Evolutionary conservation across 2,888 invertebrate species (phyloP), one percentile per base, ranked within the genome.

Genomic region (Ptilodon capucinus): DNA sequence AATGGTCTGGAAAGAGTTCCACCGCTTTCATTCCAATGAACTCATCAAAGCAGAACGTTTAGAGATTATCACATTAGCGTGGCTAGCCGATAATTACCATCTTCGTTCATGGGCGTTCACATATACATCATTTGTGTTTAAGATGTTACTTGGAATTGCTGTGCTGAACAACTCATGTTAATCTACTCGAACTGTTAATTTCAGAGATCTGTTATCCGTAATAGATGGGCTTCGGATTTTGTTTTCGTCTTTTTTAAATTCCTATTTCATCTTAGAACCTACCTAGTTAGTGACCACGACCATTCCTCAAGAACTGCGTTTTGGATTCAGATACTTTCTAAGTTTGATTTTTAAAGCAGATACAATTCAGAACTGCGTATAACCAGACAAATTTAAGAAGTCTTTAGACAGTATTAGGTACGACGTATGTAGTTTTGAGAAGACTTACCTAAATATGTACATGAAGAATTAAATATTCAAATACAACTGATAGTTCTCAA

Each of bases 91-190:
- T 89, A 89, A 89, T 89, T 88, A 88, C 80, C 73, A 60, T 74
- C 68, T 72, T 71, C 78, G 71, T 76, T 71, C 61, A 82, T 81
- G 87, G 90, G 89, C 90, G 89, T 87, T 80, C 81, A 71, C 83
- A 71, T 76, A 86, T 85, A 77, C 80, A 87, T 88, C 87, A 86
- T 85, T 84, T 82, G 80, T 84, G 86, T 85, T 78, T 86, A 86
- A 89, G 88, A 90, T 81, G 86, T 88, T 84, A 86, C 78, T 73
- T 64, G 58, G 71, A 80, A 84, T 82, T 75, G 80, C 74, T 75
- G 67, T 71, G 71, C 69, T 48, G 44, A 64, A 53, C 48, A 53
- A 72, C 67, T 70, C 55, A 66, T 70, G 71, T 76, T 84, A 82
- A 84, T 84, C 71, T 79, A 70, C 65, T 69, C 63, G 53, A 77